These are phyloP conservation scores for Pomatostomus ruficeps DNA, from an alignment of 2,113 vertebrate species.

Conservation along the genomic window DNA sequence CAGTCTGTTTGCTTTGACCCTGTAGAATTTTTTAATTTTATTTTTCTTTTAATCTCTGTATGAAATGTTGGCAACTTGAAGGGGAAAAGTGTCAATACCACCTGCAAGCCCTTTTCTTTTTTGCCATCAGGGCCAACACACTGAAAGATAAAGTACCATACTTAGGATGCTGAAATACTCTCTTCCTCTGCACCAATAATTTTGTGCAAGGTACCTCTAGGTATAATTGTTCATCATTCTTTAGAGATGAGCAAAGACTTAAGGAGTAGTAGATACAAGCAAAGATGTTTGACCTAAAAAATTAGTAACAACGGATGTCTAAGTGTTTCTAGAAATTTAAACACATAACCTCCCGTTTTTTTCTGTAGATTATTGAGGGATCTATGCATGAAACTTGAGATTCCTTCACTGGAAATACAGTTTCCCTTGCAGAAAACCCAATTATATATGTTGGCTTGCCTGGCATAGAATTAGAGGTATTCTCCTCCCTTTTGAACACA, in stretches of 20 bases:
- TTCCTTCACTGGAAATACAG: neutral
- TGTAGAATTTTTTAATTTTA: neutral
- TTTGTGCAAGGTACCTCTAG: neutral
- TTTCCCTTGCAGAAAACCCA: neutral
- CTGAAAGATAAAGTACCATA: neutral
- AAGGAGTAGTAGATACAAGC: neutral
- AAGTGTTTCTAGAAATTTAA: neutral
- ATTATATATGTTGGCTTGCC: neutral
- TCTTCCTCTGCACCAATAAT: neutral
- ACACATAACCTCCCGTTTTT: neutral
- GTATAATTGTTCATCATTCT: neutral
- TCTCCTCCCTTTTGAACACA: neutral
- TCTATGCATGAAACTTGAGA: neutral
- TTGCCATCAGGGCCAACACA: neutral
- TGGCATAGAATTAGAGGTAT: neutral
- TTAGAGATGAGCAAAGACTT: neutral
- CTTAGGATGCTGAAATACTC: neutral
- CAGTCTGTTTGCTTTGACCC: neutral
- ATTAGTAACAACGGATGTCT: neutral
- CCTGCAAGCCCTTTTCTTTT: neutral
- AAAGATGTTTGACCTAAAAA: neutral
- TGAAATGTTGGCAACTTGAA: slow-evolving; percentile 38
- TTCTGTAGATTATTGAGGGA: neutral
- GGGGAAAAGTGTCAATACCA: neutral
- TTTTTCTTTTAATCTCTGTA: neutral